Evolutionary conservation across 2,888 invertebrate species (phyloP), one percentile per base, ranked within the genome.

Genomic region (Nineta flava): DNA sequence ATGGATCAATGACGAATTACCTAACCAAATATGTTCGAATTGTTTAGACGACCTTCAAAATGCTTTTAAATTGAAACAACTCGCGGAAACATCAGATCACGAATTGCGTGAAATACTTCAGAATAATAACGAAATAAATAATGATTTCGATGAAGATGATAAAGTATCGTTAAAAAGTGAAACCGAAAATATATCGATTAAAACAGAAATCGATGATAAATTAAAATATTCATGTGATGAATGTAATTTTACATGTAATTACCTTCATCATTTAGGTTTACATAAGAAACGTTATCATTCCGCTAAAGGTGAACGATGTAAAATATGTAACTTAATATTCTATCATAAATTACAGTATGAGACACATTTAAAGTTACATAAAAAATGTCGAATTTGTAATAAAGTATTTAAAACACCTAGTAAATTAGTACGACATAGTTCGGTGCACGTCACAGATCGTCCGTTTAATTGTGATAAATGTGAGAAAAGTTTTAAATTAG

Each of bases 141-240:
- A 19, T 41, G 34, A 41, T 48, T 38, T 15, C 9, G 17, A 19
- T 17, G 48, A 16, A n/a, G 15, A n/a, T 34, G n/a, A 26, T 21
- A 66, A n/a, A 66, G 65, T 58, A 52, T 66, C 50, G 74, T 73
- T 56, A 64, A 59, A 12, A 49, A 55, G 13, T 74, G 74, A 59
- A 63, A 60, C 49, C 70, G 70, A 54, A 56, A 63, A 34, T 74
- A 73, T 60, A 62, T 65, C 2, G 74, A 74, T 57, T 59, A 60
- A 55, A 69, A 67, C 58, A 0, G 74, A 74, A 60, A 55, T 58
- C 53, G 67, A 70, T 51, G 41, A 34, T 15, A 40, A 48, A 19
- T n/a, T 17, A 15, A 48, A 15, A 26, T 21, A 48, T 40, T n/a
- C 38, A 41, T 48, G 48, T 21, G 17, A 9, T 40, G 48, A 48